A percentile compares a stretch with the other conserved stretches of the same genome.
These are phyloP conservation scores for Lepidurus packardi DNA, from an alignment of 1,140 invertebrate species.

Conservation along the genomic window DNA sequence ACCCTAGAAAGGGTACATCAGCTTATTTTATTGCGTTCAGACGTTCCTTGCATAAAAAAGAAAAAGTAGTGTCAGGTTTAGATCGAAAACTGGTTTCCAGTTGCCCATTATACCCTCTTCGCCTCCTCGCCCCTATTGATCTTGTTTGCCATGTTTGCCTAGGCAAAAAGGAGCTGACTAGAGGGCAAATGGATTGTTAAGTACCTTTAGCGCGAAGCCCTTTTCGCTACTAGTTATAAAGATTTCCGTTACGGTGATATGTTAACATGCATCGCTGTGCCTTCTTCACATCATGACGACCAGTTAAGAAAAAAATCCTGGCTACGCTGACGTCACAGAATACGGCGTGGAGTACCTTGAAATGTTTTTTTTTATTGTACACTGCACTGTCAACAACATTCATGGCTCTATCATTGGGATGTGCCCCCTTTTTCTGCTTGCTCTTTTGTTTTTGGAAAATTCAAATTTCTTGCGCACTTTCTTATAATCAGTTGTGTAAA, in stretches of 20 bases:
- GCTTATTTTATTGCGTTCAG: too few species aligned
- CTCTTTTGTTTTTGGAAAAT: not conserved
- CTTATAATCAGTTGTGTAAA: constrained; percentile 19
- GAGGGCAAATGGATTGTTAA: constrained; percentile 13
- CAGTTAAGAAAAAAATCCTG: not conserved
- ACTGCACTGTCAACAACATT: constrained; percentile 21
- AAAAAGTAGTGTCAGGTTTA: too few species aligned
- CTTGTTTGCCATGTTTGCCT: constrained; percentile 18
- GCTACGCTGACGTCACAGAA: not conserved
- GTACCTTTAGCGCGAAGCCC: not conserved
- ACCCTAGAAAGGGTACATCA: too few species aligned
- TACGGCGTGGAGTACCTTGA: not conserved
- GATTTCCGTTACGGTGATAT: not conserved
- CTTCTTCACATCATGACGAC: not conserved
- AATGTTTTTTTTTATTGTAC: constrained; percentile 20
- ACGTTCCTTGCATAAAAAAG: too few species aligned
- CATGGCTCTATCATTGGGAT: constrained; percentile 18
- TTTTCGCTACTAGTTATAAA: not conserved
- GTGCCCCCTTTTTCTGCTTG: not conserved
- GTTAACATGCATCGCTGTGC: not conserved
- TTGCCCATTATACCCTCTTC: not conserved
- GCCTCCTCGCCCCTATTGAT: not conserved
- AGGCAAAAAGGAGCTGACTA: constrained; percentile 8
- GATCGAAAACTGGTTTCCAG: too few species aligned
- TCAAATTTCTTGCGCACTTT: not conserved